Base-by-base conservation (phyloP, 2,888 invertebrate species). In the Ochropleura plecta region DNA sequence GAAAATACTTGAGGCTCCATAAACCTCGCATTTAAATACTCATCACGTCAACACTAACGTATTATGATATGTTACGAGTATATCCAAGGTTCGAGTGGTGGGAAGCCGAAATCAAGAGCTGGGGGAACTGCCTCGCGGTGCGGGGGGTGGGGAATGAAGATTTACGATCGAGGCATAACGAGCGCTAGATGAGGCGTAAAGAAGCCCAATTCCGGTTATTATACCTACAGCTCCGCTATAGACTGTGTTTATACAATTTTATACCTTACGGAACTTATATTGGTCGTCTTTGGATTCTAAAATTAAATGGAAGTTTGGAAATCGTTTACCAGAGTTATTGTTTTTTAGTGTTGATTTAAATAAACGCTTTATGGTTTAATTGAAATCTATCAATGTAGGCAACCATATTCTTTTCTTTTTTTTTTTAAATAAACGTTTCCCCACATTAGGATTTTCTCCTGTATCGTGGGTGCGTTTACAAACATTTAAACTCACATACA, bases 101-200 rank as follows among this genome's bases (percentile, higher is more conserved):
- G 89, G 90, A 86, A 88, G 87, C 90, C 89, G 90, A 92, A 93
- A 92, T 91, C 91, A 91, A 91, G 92, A 90, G 91, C 88, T 88
- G 87, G 85, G 83, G 68, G 65, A 14, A 60, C 53, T 20, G 67
- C 60, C 65, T 40, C 51, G 51, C 14, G 78, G 81, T 74, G 80
- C 82, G 87, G 88, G 88, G 88, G 83, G 85, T 89, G 92, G 91
- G 86, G 94, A 94, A 95, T 94, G 95, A 96, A 96, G 96, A 96
- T 96, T 96, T 96, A 96, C 95, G 96, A 96, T 90, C 93, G 91
- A 88, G 91, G 94, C 94, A 94, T 96, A 96, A 96, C 96, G 96
- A 96, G 96, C 92, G 94, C 93, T 95, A 96, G 96, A 96, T 96
- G 96, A 96, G 96, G 96, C 96, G 95, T 96, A 94, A 96, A 96